Conservation (phyloP, 2,113 vertebrate species). For the Chloropsis hardwickii region DNA sequence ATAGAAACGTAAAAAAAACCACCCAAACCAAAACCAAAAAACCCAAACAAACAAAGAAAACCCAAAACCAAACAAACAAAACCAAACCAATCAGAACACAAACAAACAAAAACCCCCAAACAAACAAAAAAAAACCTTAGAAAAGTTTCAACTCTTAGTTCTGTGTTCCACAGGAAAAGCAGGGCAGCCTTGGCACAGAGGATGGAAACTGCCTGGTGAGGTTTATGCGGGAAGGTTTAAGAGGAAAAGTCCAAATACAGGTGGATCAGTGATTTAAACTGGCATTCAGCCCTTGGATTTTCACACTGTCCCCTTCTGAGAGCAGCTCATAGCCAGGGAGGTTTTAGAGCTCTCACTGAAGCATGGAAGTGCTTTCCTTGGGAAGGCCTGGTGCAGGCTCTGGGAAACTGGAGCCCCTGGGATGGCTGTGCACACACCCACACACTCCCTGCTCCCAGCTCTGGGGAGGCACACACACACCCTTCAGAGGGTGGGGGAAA, state of each 20-base stretch:
- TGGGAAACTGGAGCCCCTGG: neutral
- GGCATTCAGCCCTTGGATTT: neutral
- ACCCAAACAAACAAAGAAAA: neutral
- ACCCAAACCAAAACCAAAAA: neutral
- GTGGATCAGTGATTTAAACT: neutral
- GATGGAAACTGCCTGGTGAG: neutral
- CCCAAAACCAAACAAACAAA: neutral
- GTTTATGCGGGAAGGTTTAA: neutral
- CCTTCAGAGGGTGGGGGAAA: fast-evolving
- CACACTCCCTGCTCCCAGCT: neutral
- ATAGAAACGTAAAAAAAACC: neutral
- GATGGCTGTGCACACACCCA: neutral
- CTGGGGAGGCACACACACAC: fast-evolving
- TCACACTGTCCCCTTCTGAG: neutral
- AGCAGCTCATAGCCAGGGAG: neutral
- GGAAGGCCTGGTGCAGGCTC: neutral
- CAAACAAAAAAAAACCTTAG: neutral
- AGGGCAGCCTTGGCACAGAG: neutral
- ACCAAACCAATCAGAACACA: neutral
- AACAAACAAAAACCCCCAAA: neutral
- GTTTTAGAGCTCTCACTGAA: neutral
- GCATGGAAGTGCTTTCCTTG: neutral
- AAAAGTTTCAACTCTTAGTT: neutral
- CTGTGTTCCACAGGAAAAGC: neutral
- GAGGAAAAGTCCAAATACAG: neutral